These are phyloP conservation scores for Acanthococcus lagerstroemiae DNA, from an alignment of 2,888 invertebrate genomes.

Conservation along the genomic window DNA sequence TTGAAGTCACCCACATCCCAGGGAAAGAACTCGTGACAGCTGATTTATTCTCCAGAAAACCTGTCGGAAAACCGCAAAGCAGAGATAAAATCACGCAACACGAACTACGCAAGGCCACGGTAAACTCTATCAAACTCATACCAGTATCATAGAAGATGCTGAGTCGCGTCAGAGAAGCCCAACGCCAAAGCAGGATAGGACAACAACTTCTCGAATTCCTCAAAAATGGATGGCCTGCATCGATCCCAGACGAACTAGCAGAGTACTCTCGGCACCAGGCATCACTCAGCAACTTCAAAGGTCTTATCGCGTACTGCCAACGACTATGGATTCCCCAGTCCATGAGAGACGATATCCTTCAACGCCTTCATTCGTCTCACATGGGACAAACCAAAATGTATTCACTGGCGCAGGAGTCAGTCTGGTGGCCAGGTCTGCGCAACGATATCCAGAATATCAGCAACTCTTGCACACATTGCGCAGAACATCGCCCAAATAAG, in stretches of 20 bases:
- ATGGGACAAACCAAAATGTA: conserved; percentile 11
- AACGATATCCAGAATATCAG: conserved; percentile 2
- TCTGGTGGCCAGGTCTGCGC: conserved; percentile 13
- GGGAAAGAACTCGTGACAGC: not conserved
- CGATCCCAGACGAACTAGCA: not conserved
- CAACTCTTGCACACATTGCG: not conserved
- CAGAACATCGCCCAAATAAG: not conserved
- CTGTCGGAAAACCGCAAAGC: too few relatives aligned
- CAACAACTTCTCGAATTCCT: too few relatives aligned
- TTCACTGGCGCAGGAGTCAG: not conserved
- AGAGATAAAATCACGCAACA: too few relatives aligned
- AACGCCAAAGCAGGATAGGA: too few relatives aligned
- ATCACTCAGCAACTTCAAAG: conserved; percentile 1
- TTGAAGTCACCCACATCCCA: not conserved
- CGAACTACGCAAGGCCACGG: too few relatives aligned
- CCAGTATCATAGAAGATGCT: too few relatives aligned
- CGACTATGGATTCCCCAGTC: not conserved
- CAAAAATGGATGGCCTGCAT: too few relatives aligned
- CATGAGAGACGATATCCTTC: conserved; percentile 5
- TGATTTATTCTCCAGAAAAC: too few relatives aligned
- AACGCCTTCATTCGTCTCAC: conserved; percentile 11
- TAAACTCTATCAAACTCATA: too few relatives aligned
- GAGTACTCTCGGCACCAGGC: not conserved
- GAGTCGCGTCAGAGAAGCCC: too few relatives aligned
- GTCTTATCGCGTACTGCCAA: conserved; percentile 5